Evolutionary conservation across 2,888 invertebrate genomes (phyloP), one percentile per base, ranked within the genome.

Genomic region (Elgonia sp.): DNA sequence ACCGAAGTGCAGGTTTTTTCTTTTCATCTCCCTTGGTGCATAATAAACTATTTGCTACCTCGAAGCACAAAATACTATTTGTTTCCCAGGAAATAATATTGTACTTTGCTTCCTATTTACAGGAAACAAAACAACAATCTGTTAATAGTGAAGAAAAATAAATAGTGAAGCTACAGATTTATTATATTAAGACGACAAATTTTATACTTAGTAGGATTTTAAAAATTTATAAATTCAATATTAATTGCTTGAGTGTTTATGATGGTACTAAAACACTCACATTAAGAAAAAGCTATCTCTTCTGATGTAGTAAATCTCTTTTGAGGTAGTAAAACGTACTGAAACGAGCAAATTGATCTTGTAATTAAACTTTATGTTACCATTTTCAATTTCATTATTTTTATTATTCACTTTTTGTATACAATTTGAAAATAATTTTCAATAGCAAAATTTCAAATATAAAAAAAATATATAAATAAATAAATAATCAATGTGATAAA

Each of bases 191-290:
- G 16, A n/a, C n/a, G 53, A 14, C 53, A 53, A 53, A 53, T 53
- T 53, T 53, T 3, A 53, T 53, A 53, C n/a, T 53, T 7, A 53
- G n/a, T n/a, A 7, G n/a, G n/a, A 14, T 53, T 53, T n/a, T 53
- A 9, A 14, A n/a, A 53, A 7, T 53, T 53, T 16, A 53, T n/a
- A 53, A 53, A n/a, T n/a, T 53, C 16, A 53, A 53, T n/a, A n/a
- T 53, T 53, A 53, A 53, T 53, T 53, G 53, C 2, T n/a, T 53
- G 2, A n/a, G 18, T 53, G 29, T 53, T 53, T 53, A 53, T 53
- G 53, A 53, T n/a, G 53, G 18, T 53, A 53, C 53, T 53, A 53
- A 53, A n/a, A 53, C n/a, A 53, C 18, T 53, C 53, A n/a, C n/a
- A 53, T 53, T 53, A 53, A n/a, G 18, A 7, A 53, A 53, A 53